Conservation (phyloP, 2,888 invertebrate species). For the Yponomeuta malinellus region DNA sequence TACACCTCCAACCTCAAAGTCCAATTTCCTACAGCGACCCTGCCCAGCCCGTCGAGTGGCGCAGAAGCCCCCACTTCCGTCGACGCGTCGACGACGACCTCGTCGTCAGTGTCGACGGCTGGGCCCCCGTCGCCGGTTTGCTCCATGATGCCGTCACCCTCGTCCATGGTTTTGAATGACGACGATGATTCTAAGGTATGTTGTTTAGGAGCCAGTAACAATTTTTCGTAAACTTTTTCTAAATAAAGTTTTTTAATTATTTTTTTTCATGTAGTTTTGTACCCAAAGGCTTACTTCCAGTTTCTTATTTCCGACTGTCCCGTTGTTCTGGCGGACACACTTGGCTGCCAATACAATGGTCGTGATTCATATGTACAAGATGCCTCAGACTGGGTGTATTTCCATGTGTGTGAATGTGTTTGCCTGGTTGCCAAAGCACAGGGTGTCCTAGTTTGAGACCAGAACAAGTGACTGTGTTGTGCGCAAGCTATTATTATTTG, state of each 20-base stretch:
- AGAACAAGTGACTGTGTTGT: no score
- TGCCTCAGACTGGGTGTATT: no score
- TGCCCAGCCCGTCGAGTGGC: slow-evolving; percentile 59
- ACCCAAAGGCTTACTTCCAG: not conserved
- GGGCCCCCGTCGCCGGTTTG: slow-evolving; percentile 38
- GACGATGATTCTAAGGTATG: slow-evolving; percentile 65
- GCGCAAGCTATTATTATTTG: no score
- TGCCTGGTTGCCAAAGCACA: no score
- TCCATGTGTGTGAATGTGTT: no score
- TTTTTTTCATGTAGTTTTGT: not conserved
- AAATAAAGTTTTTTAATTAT: no score
- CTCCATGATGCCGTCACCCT: slow-evolving; percentile 28
- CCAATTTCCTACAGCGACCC: slow-evolving; percentile 37
- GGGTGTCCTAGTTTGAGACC: no score
- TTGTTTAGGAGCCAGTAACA: no score
- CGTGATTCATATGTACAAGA: no score
- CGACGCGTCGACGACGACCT: slow-evolving; percentile 18
- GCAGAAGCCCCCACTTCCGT: slow-evolving; percentile 51
- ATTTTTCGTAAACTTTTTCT: no score
- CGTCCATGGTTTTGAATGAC: slow-evolving; percentile 34
- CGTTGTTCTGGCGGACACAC: not conserved
- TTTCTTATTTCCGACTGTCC: not conserved
- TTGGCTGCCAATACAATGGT: not conserved
- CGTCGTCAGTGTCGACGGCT: slow-evolving; percentile 25
- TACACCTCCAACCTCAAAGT: no score